Evolutionary conservation across 2,888 invertebrate species (phyloP).

Genomic region (Buathra laborator): DNA sequence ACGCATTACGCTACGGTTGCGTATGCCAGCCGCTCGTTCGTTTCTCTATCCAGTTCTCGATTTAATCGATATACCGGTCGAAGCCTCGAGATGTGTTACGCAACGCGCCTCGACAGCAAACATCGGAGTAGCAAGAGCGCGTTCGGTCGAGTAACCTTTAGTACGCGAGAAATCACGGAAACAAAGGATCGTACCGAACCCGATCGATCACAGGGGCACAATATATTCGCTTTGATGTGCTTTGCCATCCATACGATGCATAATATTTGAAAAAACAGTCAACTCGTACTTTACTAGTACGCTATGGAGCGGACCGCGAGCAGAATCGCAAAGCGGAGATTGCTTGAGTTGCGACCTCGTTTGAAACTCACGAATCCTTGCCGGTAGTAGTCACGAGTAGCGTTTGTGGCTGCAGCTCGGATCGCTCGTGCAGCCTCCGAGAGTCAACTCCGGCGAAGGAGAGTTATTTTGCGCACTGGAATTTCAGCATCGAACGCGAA

Average conservation of each 20-base stretch:
- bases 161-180: slow-evolving; percentile 12
- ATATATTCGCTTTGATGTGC: slow-evolving; percentile 14
- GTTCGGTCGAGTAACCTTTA: not conserved
- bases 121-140: not conserved
- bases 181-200: slow-evolving; percentile 55
- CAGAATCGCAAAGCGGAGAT: slow-evolving; percentile 49
- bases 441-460: slow-evolving; percentile 62
- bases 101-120: slow-evolving; percentile 45
- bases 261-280: not conserved
- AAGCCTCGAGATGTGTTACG: slow-evolving; percentile 51
- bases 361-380: slow-evolving; percentile 54
- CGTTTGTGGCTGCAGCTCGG: slow-evolving; percentile 23
- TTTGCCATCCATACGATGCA: not conserved
- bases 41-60: slow-evolving; percentile 40
- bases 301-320: not conserved
- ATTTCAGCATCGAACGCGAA: slow-evolving; percentile 48
- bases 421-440: slow-evolving; percentile 62
- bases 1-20: slow-evolving; percentile 66
- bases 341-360: slow-evolving; percentile 65
- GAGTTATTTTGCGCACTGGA: slow-evolving; percentile 68
- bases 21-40: slow-evolving; percentile 52
- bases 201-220: not conserved
- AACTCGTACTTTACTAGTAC: slow-evolving; percentile 27
- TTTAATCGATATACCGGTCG: slow-evolving; percentile 65
- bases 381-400: slow-evolving; percentile 32